Conservation (phyloP, 2,797 vertebrate species). For the Malacoraja senta region DNA sequence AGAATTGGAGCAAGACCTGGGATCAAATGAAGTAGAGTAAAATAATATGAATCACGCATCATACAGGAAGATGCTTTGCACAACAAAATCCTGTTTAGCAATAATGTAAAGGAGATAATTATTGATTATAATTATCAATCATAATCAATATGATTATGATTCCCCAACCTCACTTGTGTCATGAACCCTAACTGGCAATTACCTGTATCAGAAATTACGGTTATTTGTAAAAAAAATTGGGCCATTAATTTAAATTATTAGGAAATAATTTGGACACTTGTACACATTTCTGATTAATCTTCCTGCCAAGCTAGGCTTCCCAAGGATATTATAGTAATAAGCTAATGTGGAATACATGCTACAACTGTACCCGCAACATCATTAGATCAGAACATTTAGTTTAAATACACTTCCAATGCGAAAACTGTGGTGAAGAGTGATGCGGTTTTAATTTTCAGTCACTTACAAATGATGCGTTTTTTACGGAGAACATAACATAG, state of each 20-base stretch:
- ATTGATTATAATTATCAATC: too few relatives aligned
- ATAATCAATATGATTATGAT: too few relatives aligned
- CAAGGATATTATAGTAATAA: background rate
- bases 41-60: background rate
- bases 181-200: background rate
- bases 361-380: background rate
- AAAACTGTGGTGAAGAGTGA: background rate
- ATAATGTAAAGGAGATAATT: too few relatives aligned
- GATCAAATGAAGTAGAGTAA: background rate
- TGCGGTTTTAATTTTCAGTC: background rate
- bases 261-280: background rate
- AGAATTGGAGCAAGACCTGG: background rate
- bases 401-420: background rate
- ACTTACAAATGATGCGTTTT: too few relatives aligned
- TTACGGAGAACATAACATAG: background rate
- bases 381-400: background rate
- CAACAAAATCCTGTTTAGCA: background rate
- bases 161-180: background rate
- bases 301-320: constrained; percentile 7
- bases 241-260: background rate
- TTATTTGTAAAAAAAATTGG: background rate
- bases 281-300: background rate
- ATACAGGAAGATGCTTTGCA: background rate
- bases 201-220: background rate
- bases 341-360: background rate